Evolutionary conservation across 92 coral and sea anemone genomes (phyloP).

Genomic region (Palythoa heliodiscus): DNA sequence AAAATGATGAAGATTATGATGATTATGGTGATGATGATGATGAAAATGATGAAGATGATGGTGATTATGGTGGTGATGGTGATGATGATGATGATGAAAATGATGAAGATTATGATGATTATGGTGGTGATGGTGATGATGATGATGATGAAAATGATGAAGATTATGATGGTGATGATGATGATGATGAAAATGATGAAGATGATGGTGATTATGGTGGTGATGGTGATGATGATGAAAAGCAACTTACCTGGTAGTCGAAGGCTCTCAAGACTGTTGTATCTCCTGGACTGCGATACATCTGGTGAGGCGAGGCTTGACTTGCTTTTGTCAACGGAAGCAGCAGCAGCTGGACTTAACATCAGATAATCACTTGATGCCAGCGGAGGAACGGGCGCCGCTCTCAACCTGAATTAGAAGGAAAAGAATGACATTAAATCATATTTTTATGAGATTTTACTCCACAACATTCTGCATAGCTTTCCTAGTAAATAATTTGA

Average conservation of each 20-base stretch:
- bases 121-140: neutral
- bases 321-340: conserved; percentile 50
- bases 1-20: neutral
- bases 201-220: neutral
- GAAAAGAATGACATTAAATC: neutral
- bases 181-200: neutral
- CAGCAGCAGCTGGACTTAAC: conserved; percentile 50
- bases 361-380: conserved; percentile 68
- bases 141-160: neutral
- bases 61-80: neutral
- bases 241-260: conserved; percentile 71
- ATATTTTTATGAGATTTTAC: neutral
- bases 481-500: too few relatives aligned
- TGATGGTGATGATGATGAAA: neutral
- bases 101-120: neutral
- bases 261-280: conserved; percentile 78
- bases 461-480: neutral
- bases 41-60: neutral
- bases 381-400: conserved; percentile 72
- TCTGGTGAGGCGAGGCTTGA: conserved; percentile 44
- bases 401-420: conserved; percentile 53
- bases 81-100: neutral
- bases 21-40: neutral
- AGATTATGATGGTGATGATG: neutral
- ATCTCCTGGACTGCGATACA: conserved; percentile 61